These are phyloP conservation scores for Mythimna ferrago DNA, from an alignment of 2,888 invertebrate species.

Conservation along the genomic window DNA sequence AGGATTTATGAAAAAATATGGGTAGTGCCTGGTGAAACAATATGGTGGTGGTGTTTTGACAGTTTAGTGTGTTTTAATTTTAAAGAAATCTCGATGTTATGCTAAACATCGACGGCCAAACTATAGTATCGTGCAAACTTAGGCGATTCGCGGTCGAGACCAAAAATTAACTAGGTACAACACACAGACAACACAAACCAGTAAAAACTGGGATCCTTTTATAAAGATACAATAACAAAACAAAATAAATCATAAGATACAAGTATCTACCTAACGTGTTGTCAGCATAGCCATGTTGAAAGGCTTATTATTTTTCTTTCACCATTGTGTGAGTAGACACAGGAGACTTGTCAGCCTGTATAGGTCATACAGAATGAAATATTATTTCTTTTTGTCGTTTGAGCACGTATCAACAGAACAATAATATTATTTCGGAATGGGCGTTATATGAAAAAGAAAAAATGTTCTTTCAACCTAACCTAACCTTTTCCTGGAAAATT, in stretches of 20 bases:
- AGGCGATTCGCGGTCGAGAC: no score
- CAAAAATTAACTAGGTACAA: neutral
- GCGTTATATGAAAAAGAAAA: neutral
- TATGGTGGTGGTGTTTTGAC: no score
- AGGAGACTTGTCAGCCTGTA: constrained; percentile 6
- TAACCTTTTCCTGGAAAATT: constrained; percentile 1
- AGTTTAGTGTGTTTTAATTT: no score
- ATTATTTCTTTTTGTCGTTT: constrained; percentile 26
- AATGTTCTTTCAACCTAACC: neutral
- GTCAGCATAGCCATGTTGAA: constrained; percentile 16
- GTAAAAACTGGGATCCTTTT: constrained; percentile 8
- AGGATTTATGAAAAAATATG: no score
- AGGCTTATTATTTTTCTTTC: constrained; percentile 18
- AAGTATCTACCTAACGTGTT: constrained; percentile 1
- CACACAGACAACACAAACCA: constrained; percentile 2
- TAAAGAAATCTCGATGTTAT: neutral
- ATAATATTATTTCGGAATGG: neutral
- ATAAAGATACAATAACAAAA: constrained; percentile 16
- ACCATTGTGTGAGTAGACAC: constrained; percentile 1
- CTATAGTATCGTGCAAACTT: no score
- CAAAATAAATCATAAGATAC: constrained; percentile 4
- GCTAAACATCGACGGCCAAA: no score
- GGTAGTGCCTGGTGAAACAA: no score
- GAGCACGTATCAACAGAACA: constrained; percentile 22
- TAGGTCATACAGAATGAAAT: constrained; percentile 29